Percentiles rank a stretch among this genome's conserved stretches.
phyloP scores from a whole-genome alignment of 2,797 vertebrate species.

The Catostomus latipinnis region DNA sequence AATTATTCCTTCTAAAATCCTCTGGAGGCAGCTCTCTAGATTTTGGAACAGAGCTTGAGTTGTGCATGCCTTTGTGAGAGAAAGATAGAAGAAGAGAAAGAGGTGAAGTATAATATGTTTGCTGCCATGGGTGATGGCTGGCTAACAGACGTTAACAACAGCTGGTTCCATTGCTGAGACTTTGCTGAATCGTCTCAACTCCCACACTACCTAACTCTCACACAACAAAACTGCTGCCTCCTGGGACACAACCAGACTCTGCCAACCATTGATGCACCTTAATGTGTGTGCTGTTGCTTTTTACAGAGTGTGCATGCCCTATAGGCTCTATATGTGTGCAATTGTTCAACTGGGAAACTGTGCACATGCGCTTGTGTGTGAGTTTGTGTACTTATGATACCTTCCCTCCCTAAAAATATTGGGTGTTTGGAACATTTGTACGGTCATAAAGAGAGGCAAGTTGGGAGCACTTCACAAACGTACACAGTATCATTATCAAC shows the following conservation, averaged over 20 bases:
- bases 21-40: conserved; percentile 30
- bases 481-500: conserved; percentile 71
- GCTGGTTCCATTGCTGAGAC: conserved; percentile 70
- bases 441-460: conserved; percentile 73
- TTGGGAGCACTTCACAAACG: conserved; percentile 76
- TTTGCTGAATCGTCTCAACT: conserved; percentile 62
- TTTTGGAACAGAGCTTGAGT: conserved; percentile 21
- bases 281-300: conserved; percentile 28
- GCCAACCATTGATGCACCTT: conserved; percentile 66
- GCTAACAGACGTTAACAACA: conserved; percentile 73
- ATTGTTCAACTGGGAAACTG: conserved; percentile 38
- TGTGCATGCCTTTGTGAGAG: conserved; percentile 45
- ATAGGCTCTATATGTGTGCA: conserved; percentile 32
- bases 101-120: conserved; percentile 48
- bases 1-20: too few relatives aligned
- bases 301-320: conserved; percentile 42
- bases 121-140: conserved; percentile 55
- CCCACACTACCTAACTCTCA: conserved; percentile 66
- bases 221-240: conserved; percentile 67
- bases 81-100: conserved; percentile 28
- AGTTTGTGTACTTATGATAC: conserved; percentile 38
- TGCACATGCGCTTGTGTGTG: conserved; percentile 9
- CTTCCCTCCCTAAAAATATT: conserved; percentile 71
- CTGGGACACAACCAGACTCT: conserved; percentile 71
- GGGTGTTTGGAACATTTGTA: conserved; percentile 69